phyloP scores from a whole-genome alignment of 2,797 vertebrate genomes.

The Helostoma temminkii region DNA sequence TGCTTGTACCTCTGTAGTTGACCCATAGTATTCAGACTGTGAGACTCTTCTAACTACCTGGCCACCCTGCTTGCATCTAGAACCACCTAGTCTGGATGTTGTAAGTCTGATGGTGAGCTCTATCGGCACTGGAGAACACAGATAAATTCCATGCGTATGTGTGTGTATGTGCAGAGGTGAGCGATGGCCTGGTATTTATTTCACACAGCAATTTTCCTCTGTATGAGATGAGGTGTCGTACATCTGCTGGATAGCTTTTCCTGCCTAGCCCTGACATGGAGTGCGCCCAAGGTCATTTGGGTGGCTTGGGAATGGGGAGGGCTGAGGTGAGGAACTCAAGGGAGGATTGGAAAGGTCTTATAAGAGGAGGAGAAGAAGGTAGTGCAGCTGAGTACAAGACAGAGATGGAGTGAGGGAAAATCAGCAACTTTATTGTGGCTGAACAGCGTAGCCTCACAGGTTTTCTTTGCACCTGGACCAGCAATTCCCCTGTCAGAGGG shows the following conservation, averaged over 20 bases:
- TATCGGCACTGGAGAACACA: slow-evolving; percentile 47
- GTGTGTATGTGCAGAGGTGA: slow-evolving; percentile 35
- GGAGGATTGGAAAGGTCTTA: slow-evolving; percentile 41
- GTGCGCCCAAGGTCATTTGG: slow-evolving; percentile 73
- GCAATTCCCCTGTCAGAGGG: slow-evolving; percentile 51
- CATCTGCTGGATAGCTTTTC: slow-evolving; percentile 82
- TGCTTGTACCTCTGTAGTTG: neutral
- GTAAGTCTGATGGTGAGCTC: slow-evolving; percentile 33
- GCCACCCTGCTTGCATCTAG: slow-evolving; percentile 1
- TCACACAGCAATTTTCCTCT: slow-evolving; percentile 74
- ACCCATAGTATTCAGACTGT: slow-evolving; percentile 8
- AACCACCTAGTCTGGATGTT: slow-evolving; percentile 41
- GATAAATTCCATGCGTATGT: slow-evolving; percentile 17
- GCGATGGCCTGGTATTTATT: slow-evolving; percentile 77
- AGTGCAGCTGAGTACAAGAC: slow-evolving; percentile 37
- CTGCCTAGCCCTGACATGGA: slow-evolving; percentile 56
- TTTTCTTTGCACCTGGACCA: slow-evolving; percentile 62
- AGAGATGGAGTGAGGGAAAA: slow-evolving; percentile 38
- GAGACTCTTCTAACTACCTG: slow-evolving; percentile 7
- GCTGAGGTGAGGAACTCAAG: slow-evolving; percentile 49
- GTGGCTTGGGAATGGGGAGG: slow-evolving; percentile 49
- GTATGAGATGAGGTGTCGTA: slow-evolving; percentile 78
- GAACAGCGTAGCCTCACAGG: slow-evolving; percentile 34
- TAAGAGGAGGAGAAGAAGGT: slow-evolving; percentile 13
- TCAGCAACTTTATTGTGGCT: slow-evolving; percentile 38